A percentile compares a stretch with the other conserved stretches of the same genome.
These are phyloP conservation scores for Catocala nupta DNA, from an alignment of 2,888 invertebrate species.

Conservation along the genomic window DNA sequence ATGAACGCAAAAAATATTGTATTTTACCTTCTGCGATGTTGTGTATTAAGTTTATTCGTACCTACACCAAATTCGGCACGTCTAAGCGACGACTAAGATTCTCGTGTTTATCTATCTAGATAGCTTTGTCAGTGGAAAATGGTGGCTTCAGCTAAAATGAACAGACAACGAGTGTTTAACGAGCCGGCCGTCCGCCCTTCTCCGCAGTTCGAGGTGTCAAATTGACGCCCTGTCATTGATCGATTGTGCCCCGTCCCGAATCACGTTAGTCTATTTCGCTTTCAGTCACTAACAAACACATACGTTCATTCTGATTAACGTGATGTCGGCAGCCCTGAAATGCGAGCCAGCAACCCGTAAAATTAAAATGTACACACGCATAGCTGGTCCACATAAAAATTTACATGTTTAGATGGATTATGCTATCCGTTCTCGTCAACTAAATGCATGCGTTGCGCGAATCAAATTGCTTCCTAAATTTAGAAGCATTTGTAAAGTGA, in stretches of 20 bases:
- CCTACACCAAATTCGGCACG: background rate
- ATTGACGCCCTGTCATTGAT: slow-evolving; percentile 71
- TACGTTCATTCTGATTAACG: slow-evolving; percentile 57
- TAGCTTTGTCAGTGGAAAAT: slow-evolving; percentile 17
- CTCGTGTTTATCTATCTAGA: slow-evolving; percentile 9
- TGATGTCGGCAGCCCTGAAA: slow-evolving; percentile 46
- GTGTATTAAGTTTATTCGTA: too few relatives aligned
- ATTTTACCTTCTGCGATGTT: too few relatives aligned
- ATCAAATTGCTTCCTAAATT: background rate
- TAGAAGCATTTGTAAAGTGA: too few relatives aligned
- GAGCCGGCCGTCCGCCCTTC: slow-evolving; percentile 29
- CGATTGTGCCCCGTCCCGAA: slow-evolving; percentile 61
- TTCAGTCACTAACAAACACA: slow-evolving; percentile 47
- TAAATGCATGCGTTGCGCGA: slow-evolving; percentile 9
- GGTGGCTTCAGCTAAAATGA: slow-evolving; percentile 37
- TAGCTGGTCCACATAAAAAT: slow-evolving; percentile 26
- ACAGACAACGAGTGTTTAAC: slow-evolving; percentile 44
- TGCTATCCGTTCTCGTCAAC: slow-evolving; percentile 43
- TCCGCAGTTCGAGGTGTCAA: slow-evolving; percentile 59
- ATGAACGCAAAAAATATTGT: background rate
- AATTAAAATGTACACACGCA: slow-evolving; percentile 67
- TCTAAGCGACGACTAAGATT: background rate
- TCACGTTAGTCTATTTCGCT: slow-evolving; percentile 51
- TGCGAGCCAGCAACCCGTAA: slow-evolving; percentile 63
- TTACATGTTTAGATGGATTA: slow-evolving; percentile 9